These are phyloP conservation scores for Pocillopora damicornis DNA, from an alignment of 64 coral and sea anemone genomes.

Conservation along the genomic window DNA sequence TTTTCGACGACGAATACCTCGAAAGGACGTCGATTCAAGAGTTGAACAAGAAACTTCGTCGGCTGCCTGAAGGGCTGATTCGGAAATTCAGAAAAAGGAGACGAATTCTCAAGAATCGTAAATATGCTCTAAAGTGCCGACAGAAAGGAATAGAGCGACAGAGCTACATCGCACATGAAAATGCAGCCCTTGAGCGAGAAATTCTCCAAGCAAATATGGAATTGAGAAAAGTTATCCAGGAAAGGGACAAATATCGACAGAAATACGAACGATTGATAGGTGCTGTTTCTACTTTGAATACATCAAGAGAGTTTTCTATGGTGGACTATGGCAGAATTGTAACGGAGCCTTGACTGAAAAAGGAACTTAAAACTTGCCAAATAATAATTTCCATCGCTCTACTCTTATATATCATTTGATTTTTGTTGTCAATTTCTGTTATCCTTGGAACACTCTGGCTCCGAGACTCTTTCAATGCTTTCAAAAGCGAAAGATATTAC, in stretches of 20 bases:
- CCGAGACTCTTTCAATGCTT: too few species aligned
- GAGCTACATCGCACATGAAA: conserved; percentile 16
- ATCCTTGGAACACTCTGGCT: too few species aligned
- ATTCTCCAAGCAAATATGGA: conserved; percentile 31
- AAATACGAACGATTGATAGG: neutral
- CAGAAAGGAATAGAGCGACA: conserved; percentile 12
- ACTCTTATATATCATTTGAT: too few species aligned
- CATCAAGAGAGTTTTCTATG: too few species aligned
- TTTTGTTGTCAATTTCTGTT: too few species aligned
- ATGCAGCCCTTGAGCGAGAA: conserved; percentile 32
- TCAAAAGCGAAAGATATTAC: too few species aligned
- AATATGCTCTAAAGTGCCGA: conserved; percentile 49
- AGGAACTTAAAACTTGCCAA: too few species aligned
- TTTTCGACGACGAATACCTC: conserved; percentile 21
- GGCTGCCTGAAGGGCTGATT: neutral
- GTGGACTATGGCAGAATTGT: too few species aligned
- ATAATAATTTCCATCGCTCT: too few species aligned
- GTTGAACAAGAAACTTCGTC: conserved; percentile 38
- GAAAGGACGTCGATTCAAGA: conserved; percentile 15
- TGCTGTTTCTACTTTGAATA: neutral
- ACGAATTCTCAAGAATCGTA: conserved; percentile 46
- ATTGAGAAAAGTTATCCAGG: neutral
- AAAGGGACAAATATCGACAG: conserved; percentile 20
- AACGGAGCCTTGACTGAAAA: too few species aligned
- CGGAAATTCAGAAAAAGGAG: conserved; percentile 11